Base-by-base conservation (phyloP, 2,113 vertebrate genomes). In the Chrysemys picta region DNA sequence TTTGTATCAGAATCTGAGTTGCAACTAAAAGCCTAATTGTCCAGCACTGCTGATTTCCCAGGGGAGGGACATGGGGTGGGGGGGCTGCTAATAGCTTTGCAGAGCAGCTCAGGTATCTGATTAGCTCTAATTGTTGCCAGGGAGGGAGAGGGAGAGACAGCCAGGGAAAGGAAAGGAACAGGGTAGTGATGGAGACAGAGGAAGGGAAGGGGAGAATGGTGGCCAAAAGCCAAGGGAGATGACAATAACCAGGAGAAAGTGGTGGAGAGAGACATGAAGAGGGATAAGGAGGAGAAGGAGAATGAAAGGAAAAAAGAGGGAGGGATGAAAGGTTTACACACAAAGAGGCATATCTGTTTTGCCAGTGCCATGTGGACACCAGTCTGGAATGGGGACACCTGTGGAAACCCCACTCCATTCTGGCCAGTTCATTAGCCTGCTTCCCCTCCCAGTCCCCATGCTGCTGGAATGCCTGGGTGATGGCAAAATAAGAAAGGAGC, bases 21-120 rank as follows among this genome's bases (percentile, higher is more conserved):
- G 95, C 79, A 21, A 35, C 91, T 96, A 92, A 94, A 91, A 97
- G 95, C 97, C 96, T 98, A 95, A 98, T 98, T 97, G 98, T 98
- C 98, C 98, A 96, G 96, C 96, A 97, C 49, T 94, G 90, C 96
- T 98, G 97, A 91, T 91, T 96, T 98, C 97, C 98, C 98, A 98
- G 35, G 53, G 95, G 95, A 59, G 57, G 27, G 27, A 12, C 1
- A 13, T 12, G 97, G 92, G 95, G 29, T 91, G 90, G 69, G 3
- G 12, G 88, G 96, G 96, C 93, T 91, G 97, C 97, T 98, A 98
- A 98, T 96, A 98, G 98, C 97, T 97, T 97, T 98, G 91, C 88
- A 96, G 87, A 97, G 97, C 90, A 93, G 97, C 97, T 97, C 98
- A 98, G 98, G 98, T 98, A 98, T 97, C 97, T 98, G 98, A 98